Percentiles rank a stretch among this genome's conserved stretches.
Evolutionary conservation across 2,888 invertebrate genomes (phyloP).

Genomic region (Caenorhabditis parvicauda): DNA sequence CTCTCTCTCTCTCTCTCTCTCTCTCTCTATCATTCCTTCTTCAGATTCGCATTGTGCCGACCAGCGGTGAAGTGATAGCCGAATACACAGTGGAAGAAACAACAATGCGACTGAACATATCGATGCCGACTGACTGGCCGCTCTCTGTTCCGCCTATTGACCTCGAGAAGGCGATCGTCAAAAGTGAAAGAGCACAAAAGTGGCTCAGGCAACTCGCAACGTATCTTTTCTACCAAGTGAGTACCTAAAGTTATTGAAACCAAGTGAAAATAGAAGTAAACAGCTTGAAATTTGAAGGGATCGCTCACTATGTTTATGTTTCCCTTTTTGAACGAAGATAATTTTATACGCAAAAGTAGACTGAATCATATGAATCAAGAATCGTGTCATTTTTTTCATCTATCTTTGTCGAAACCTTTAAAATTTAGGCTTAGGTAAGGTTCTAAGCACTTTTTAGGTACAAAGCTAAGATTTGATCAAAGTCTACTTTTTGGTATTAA

Average conservation of each 20-base stretch:
- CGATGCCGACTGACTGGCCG: constrained; percentile 81
- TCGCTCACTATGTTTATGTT: not conserved
- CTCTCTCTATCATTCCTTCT: not conserved
- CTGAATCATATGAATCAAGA: too few relatives aligned
- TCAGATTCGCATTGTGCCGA: constrained; percentile 37
- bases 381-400: too few relatives aligned
- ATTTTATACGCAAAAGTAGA: not conserved
- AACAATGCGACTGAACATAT: constrained; percentile 76
- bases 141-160: constrained; percentile 76
- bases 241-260: too few relatives aligned
- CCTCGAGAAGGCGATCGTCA: constrained; percentile 68
- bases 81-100: constrained; percentile 80
- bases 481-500: not conserved
- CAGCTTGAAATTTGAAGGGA: not conserved
- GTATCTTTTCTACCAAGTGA: constrained; percentile 83
- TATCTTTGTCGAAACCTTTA: too few relatives aligned
- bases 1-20: too few relatives aligned
- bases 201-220: constrained; percentile 81
- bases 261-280: constrained; percentile 70
- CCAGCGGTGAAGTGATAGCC: constrained; percentile 75
- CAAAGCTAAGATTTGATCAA: too few relatives aligned
- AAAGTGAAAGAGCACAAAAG: constrained; percentile 73
- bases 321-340: not conserved
- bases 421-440: too few relatives aligned
- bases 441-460: too few relatives aligned